Base-by-base conservation (phyloP, 2,888 invertebrate species). In the Brachyptera putata region DNA sequence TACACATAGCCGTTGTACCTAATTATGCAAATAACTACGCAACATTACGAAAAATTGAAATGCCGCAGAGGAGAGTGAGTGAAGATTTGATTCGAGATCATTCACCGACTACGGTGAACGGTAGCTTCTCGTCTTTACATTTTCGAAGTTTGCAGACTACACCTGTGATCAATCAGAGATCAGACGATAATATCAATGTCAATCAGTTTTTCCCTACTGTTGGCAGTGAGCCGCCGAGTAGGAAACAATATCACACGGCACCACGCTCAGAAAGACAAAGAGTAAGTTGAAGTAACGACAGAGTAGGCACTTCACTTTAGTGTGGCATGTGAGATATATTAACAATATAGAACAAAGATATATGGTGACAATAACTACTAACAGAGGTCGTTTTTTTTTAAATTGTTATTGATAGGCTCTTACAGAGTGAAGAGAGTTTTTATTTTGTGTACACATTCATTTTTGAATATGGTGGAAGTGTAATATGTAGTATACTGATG, bases 261-360 rank as follows among this genome's bases (percentile, higher is more conserved):
- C 80, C 82, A 1, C 75, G 82, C 67, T n/a, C n/a, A n/a, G 82
- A 82, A 66, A 82, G 81, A 68, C 79, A 80, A 69, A 77, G 80
- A 76, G 82, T 81, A 70, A 71, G 69, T 30, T 14, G 3, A 43
- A n/a, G 14, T 18, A 16, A 9, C 5, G 5, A 13, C 13, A 37
- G 37, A 13, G 37, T 9, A 37, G n/a, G n/a, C n/a, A n/a, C n/a
- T n/a, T n/a, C n/a, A n/a, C n/a, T n/a, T n/a, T n/a, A n/a, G n/a
- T n/a, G n/a, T n/a, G n/a, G n/a, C n/a, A n/a, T n/a, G n/a, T n/a
- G n/a, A n/a, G n/a, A n/a, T n/a, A n/a, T n/a, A n/a, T n/a, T n/a
- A n/a, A n/a, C n/a, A n/a, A n/a, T n/a, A n/a, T n/a, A n/a, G n/a
- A n/a, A n/a, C n/a, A n/a, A n/a, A n/a, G n/a, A n/a, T n/a, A n/a